A percentile compares a stretch with the other conserved stretches of the same genome.
Conservation (phyloP, 1,140 invertebrate genomes). For the Nasonia vitripennis region DNA sequence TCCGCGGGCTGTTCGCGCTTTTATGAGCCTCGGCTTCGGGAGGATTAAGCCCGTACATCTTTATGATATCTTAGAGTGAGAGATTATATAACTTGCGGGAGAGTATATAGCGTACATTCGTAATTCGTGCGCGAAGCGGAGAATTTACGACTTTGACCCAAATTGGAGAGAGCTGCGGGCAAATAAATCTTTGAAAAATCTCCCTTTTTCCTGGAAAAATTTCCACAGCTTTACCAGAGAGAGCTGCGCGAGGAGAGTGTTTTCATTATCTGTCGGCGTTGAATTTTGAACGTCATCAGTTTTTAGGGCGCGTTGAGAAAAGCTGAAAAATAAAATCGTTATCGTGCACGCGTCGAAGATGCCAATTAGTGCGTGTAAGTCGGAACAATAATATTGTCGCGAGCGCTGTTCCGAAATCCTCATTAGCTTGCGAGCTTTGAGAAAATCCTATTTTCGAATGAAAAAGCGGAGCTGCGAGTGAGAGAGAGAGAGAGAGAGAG, state of each 20-base stretch:
- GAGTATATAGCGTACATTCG: conserved; percentile 24
- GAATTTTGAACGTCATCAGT: not conserved
- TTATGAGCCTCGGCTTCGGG: conserved; percentile 9
- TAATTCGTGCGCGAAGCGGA: conserved; percentile 2
- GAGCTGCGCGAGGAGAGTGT: not conserved
- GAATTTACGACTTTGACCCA: conserved; percentile 48
- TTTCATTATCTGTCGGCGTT: not conserved
- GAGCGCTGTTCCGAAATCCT: too few species aligned
- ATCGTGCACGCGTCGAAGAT: too few species aligned
- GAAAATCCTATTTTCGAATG: not conserved
- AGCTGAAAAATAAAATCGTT: too few species aligned
- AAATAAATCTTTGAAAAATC: conserved; percentile 38
- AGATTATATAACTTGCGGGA: conserved; percentile 33
- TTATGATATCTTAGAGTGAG: conserved; percentile 35
- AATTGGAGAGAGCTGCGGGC: conserved; percentile 10
- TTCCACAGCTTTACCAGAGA: not conserved
- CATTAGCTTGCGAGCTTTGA: too few species aligned
- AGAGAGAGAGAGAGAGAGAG: too few species aligned
- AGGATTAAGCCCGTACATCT: conserved; percentile 30
- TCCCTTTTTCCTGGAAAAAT: not conserved
- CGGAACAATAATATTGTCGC: too few species aligned
- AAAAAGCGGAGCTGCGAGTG: not conserved
- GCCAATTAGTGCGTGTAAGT: too few species aligned
- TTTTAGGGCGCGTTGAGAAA: too few species aligned
- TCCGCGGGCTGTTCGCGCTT: not conserved